These are phyloP conservation scores for Neodiprion virginianus DNA, from an alignment of 1,140 invertebrate species.

Conservation along the genomic window DNA sequence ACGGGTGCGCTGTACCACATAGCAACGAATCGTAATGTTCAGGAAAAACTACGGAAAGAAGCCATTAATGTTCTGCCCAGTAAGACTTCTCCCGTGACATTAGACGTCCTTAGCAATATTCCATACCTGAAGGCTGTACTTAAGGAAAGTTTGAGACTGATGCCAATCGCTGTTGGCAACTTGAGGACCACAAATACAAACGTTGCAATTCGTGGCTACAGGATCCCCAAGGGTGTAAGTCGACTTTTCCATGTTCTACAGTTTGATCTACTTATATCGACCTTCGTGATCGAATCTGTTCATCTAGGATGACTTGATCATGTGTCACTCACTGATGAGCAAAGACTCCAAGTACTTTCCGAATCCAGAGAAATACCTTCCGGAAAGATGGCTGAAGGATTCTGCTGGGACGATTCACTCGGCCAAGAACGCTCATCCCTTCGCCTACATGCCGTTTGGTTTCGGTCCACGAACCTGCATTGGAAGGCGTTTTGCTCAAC, in stretches of 20 bases:
- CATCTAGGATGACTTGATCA: slow-evolving; percentile 57
- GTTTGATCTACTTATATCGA: not conserved
- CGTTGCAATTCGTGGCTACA: slow-evolving; percentile 55
- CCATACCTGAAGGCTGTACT: slow-evolving; percentile 72
- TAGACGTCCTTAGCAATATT: slow-evolving; percentile 62
- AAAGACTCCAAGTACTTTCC: slow-evolving; percentile 57
- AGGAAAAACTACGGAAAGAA: slow-evolving; percentile 73
- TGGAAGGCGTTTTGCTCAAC: slow-evolving; percentile 55
- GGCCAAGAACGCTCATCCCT: slow-evolving; percentile 63
- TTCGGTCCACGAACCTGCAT: slow-evolving; percentile 64
- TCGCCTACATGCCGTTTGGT: slow-evolving; percentile 71
- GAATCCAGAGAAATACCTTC: slow-evolving; percentile 52
- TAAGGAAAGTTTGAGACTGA: slow-evolving; percentile 70
- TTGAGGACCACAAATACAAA: slow-evolving; percentile 56
- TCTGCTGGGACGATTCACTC: slow-evolving; percentile 38
- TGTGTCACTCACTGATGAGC: slow-evolving; percentile 57
- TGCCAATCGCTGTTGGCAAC: slow-evolving; percentile 57
- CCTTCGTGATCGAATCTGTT: slow-evolving; percentile 10
- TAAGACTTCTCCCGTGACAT: slow-evolving; percentile 60
- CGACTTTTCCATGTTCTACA: not conserved
- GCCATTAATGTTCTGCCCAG: slow-evolving; percentile 59
- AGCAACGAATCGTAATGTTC: slow-evolving; percentile 67
- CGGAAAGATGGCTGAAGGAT: slow-evolving; percentile 62
- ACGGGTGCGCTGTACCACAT: slow-evolving; percentile 66
- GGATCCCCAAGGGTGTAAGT: slow-evolving; percentile 59